A percentile compares a stretch with the other conserved stretches of the same genome.
These are phyloP conservation scores for Caenorhabditis sp. DNA, from an alignment of 2,888 invertebrate species.

Conservation along the genomic window DNA sequence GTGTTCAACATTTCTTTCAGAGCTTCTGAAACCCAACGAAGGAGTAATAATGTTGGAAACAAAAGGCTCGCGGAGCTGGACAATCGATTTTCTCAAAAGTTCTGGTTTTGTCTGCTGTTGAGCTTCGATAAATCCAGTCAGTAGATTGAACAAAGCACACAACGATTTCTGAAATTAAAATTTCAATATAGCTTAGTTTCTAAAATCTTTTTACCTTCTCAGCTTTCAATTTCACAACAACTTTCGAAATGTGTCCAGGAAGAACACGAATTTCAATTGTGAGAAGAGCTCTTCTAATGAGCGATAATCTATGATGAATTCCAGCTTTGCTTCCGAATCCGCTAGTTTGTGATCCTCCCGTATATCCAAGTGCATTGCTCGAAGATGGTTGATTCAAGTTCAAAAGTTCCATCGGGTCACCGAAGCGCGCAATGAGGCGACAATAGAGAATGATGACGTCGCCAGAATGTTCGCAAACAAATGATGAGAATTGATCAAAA, in stretches of 20 bases:
- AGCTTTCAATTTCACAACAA: conserved; percentile 34
- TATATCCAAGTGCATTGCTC: conserved; percentile 9
- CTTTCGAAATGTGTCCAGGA: conserved; percentile 37
- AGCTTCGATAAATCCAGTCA: conserved; percentile 38
- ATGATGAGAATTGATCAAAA: conserved; percentile 55
- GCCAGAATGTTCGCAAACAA: conserved; percentile 47
- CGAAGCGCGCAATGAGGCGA: conserved; percentile 31
- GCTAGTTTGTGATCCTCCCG: conserved; percentile 27
- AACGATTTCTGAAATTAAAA: conserved; percentile 39
- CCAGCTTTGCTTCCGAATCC: conserved; percentile 30
- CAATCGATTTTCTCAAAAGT: conserved; percentile 19
- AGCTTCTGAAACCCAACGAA: conserved; percentile 34
- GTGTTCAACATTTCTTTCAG: conserved; percentile 36
- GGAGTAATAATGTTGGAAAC: conserved; percentile 36
- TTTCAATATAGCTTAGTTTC: neutral
- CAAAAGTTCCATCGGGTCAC: conserved; percentile 27
- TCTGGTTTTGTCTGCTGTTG: conserved; percentile 23
- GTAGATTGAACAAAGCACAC: conserved; percentile 41
- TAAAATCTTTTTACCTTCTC: conserved; percentile 32
- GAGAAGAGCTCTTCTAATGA: conserved; percentile 47
- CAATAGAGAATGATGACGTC: conserved; percentile 38
- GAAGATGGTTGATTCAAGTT: conserved; percentile 33
- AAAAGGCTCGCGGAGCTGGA: conserved; percentile 22
- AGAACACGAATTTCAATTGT: conserved; percentile 48
- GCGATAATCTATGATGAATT: conserved; percentile 35